Base-by-base conservation (phyloP, 2,113 vertebrate genomes). In the Lucifuga dentata region DNA sequence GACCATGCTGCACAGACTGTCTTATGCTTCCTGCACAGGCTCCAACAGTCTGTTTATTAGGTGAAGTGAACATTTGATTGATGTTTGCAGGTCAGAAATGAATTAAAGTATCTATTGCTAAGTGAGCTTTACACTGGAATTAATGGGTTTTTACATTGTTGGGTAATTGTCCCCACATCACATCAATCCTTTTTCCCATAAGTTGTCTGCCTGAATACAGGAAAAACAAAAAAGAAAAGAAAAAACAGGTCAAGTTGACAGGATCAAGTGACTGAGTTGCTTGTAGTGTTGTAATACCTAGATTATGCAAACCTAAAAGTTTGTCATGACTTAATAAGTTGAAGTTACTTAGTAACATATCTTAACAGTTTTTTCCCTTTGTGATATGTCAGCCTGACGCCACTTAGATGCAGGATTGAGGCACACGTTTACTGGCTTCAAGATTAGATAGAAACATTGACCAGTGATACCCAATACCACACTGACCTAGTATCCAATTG, bases 361-460 rank as follows among this genome's bases (percentile, higher is more conserved):
- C 23, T 23, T 36, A 44, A 50, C 21, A 29, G n/a, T 78, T 81
- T 56, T 3, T 33, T 43, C 2, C 15, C 11, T 33, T 8, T 36
- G 7, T 55, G 24, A 83, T 61, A 52, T 51, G 53, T 67, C 41
- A 17, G 33, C 10, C 26, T 75, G 66, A 72, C 41, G 53, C 76
- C 63, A 67, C 49, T 11, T 21, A 67, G 32, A 66, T 56, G 40
- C 32, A 44, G 65, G 48, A 59, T 50, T 38, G 24, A 36, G 43
- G 19, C 62, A 57, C 45, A 41, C 38, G 10, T 85, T 85, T 74
- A 80, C 78, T 56, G 74, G 52, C 82, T 50, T 33, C 15, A n/a
- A 79, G 84, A 82, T 85, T 83, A 86, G 86, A 87, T 83, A 68
- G 69, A 86, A 68, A 80, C 68, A 81, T 62, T 80, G 68, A 51